Base-by-base conservation (phyloP, 2,797 vertebrate genomes). In the Aulostomus chinensis region DNA sequence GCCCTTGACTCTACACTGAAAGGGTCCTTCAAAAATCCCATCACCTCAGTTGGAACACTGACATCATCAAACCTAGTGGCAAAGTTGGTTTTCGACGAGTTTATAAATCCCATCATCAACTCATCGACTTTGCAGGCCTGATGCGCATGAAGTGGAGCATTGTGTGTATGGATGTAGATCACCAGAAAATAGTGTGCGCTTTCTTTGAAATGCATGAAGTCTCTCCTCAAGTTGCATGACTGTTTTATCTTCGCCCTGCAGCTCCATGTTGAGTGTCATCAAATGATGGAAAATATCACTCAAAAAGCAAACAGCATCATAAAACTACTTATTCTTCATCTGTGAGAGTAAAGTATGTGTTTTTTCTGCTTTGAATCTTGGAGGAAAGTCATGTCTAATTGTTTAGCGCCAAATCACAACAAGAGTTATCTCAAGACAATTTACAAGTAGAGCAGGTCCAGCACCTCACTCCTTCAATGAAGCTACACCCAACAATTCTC, bases 71-170 rank as follows among this genome's bases (percentile, higher is more conserved):
- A 51, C 34, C 20, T 39, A 3, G 39, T 51, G 53, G 20, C 26
- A 58, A 65, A 51, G 35, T 46, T 51, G 9, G 2, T 56, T 57
- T 52, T 61, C 31, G 58, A 24, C 41, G 53, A 3, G 22, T 38
- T 21, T 20, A 45, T 50, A 37, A 58, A 57, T 8, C 42, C 31
- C 9, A 32, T 17, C 46, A 46, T 68, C 22, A 35, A 28, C 24
- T 61, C 2, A 0, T 45, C 46, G 4, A 68, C n/a, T 55, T 56
- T 56, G 10, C 5, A 56, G 11, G 25, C 36, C 21, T 6, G 40
- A 22, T 51, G 9, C 28, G 4, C 12, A 55, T 38, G 29, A 56
- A 46, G 51, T 58, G 21, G n/a, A 40, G 35, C 43, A 34, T 58
- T 13, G 34, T 48, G 18, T 28, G 38, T n/a, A n/a, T 2, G 26